Evolutionary conservation across 2,888 invertebrate genomes (phyloP).

Genomic region (Diploptera punctata): DNA sequence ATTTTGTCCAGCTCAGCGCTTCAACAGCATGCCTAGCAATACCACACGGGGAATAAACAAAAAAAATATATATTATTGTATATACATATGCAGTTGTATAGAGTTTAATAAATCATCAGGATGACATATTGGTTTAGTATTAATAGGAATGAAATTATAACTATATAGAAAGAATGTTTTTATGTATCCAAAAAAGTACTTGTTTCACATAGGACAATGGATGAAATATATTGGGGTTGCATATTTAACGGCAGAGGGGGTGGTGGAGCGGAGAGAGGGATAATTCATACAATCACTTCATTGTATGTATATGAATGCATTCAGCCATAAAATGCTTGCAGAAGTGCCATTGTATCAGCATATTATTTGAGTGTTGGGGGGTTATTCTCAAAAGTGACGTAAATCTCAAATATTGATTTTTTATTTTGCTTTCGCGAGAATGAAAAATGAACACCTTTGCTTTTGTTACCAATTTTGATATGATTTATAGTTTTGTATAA

Average conservation of each 20-base stretch:
- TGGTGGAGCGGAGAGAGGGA: not conserved
- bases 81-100: too few relatives aligned
- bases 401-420: conserved; percentile 10
- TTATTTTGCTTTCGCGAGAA: not conserved
- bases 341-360: conserved; percentile 3
- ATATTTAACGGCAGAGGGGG: conserved; percentile 20
- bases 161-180: conserved; percentile 6
- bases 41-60: too few relatives aligned
- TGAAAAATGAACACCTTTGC: conserved; percentile 11
- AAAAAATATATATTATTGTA: too few relatives aligned
- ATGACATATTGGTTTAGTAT: too few relatives aligned
- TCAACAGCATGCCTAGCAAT: too few relatives aligned
- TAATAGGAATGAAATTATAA: too few relatives aligned
- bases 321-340: not conserved
- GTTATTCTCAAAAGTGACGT: conserved; percentile 12
- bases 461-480: not conserved
- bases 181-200: conserved; percentile 16
- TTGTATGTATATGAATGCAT: conserved; percentile 23
- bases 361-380: not conserved
- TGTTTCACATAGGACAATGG: conserved; percentile 4
- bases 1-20: too few relatives aligned
- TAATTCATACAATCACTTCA: conserved; percentile 29
- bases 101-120: not conserved
- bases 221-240: conserved; percentile 5
- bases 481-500: not conserved